Evolutionary conservation across 2,113 vertebrate genomes (phyloP), one percentile per base, ranked within the genome.

Genomic region (Rutilus rutilus): DNA sequence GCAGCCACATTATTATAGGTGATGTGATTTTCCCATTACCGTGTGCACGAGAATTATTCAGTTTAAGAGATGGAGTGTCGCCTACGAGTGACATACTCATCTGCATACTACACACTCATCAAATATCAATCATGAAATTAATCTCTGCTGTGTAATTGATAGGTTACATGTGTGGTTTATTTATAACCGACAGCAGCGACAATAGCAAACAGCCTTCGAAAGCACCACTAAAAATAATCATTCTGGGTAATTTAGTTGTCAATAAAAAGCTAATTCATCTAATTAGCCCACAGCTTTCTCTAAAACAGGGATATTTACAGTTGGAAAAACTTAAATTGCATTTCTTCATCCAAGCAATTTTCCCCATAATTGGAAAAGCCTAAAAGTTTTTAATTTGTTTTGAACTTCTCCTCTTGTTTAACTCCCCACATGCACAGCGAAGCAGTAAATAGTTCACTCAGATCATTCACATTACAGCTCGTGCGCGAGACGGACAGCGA

Each of bases 321-420:
- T 79, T 54, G 54, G 54, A 83, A 71, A 85, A 79, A 39, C 79
- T 81, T 39, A 27, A 86, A 86, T 52, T 33, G 74, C 81, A 83
- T 84, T 87, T 71, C 59, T 65, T 82, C 77, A 86, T 85, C 83
- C 52, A 36, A 78, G 85, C 83, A 85, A 86, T 89, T 85, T 86
- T 17, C 50, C 39, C 27, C 60, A 30, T 88, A 86, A 86, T 89
- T 77, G 73, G 81, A 39, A 64, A 78, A 57, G 75, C 39, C 60
- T 76, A 42, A 83, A 87, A 89, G 88, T 89, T 89, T 89, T 74
- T 89, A 82, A 89, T 89, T 86, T 82, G 85, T 85, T 89, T 85
- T 82, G 71, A 86, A 87, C 81, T 89, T 78, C 47, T 85, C 71
- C 80, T 86, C 87, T 84, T 85, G 84, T 86, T 89, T 84, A 76